Evolutionary conservation across 1,140 invertebrate genomes (phyloP), one percentile per base, ranked within the genome.

Genomic region (Reticulitermes speratus): DNA sequence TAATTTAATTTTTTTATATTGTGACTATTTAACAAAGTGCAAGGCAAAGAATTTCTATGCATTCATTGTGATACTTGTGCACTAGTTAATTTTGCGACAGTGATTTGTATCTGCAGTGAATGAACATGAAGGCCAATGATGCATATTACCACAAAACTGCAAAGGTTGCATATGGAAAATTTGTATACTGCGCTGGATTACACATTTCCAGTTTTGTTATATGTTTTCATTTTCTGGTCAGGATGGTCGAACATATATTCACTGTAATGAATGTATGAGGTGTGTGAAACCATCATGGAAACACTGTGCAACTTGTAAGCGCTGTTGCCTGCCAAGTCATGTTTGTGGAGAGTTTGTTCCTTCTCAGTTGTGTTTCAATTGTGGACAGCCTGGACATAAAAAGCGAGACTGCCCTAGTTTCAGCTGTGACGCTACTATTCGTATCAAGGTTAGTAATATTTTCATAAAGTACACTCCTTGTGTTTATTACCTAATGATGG

Each of bases 221-320:
- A 55, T 55, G 5, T 21, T 55, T 55, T 55, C 14, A 16, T 19
- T 16, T 55, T 55, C 3, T 55, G 52, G 14, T 19, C 87, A 92
- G 91, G 96, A 97, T 92, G 97, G 97, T 0, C 92, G 93, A 88
- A 93, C 93, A 0, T 97, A 97, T 89, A 92, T 90, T 25, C 97
- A 98, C 89, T 98, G 97, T 89, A 89, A 94, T 82, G 87, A 89
- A 32, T 98, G 97, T 90, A 91, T 94, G n/a, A 91, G 93, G 86
- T 98, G 97, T 90, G 96, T 97, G 0, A 97, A 98, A 90, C 94
- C 95, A 3, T 94, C 94, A 32, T 97, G 96, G 93, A 91, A 92
- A n/a, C 97, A 98, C 91, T 97, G 97, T 88, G 87, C 90, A 2
- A 91, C 89, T 19, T 98, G 97, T 89, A 90, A 93, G 1, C 91